These are phyloP conservation scores for Cecropterus lyciades DNA, from an alignment of 1,140 invertebrate genomes.

Conservation along the genomic window DNA sequence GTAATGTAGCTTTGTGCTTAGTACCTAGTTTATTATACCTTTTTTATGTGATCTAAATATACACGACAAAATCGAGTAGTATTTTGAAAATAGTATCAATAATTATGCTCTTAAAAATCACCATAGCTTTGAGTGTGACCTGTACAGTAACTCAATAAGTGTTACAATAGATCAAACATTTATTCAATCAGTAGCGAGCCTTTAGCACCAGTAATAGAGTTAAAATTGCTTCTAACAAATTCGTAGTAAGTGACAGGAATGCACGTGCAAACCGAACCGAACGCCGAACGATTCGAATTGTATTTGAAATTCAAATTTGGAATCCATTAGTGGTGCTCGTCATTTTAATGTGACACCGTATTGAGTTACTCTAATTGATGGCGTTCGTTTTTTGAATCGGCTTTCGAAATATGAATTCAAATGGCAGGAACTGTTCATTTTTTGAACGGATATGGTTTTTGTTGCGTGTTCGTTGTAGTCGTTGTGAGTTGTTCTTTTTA, in stretches of 20 bases:
- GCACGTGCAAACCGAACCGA: constrained; percentile 37
- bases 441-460: constrained; percentile 36
- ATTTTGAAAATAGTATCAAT: constrained; percentile 12
- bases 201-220: neutral
- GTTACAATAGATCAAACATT: neutral
- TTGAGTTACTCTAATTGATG: constrained; percentile 83
- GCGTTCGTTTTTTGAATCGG: constrained; percentile 71
- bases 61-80: neutral
- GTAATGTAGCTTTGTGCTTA: no score
- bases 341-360: constrained; percentile 82
- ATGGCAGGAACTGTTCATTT: constrained; percentile 39
- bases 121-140: constrained; percentile 29
- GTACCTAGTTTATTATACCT: no score
- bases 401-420: constrained; percentile 62
- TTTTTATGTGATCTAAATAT: no score
- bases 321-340: constrained; percentile 81
- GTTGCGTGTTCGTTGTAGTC: constrained; percentile 18
- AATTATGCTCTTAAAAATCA: constrained; percentile 18
- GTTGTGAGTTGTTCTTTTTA: neutral
- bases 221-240: neutral
- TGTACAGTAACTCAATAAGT: constrained; percentile 23
- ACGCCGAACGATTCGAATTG: constrained; percentile 60
- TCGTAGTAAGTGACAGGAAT: constrained; percentile 14
- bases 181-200: neutral
- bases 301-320: constrained; percentile 80